Evolutionary conservation across 2,113 vertebrate species (phyloP).

Genomic region (Chloroceryle aenea): DNA sequence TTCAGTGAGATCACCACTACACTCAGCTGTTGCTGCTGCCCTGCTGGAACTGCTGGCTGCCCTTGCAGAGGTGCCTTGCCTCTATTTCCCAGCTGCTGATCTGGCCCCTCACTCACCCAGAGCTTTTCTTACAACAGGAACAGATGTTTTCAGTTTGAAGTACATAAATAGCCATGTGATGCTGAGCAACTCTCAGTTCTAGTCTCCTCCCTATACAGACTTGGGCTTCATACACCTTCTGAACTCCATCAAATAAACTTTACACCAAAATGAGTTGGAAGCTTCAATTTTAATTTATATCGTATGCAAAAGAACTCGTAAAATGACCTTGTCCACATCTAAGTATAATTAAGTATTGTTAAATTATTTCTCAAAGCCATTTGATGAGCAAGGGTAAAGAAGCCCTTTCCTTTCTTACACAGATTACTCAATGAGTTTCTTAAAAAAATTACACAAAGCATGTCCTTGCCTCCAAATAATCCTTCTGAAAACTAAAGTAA

Average conservation of each 20-base stretch:
- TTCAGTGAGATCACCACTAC: neutral
- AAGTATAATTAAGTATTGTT: neutral
- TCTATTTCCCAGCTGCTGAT: neutral
- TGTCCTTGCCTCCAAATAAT: neutral
- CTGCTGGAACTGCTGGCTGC: neutral
- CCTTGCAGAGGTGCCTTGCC: neutral
- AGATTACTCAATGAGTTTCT: neutral
- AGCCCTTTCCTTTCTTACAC: neutral
- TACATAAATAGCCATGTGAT: neutral
- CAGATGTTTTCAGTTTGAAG: neutral
- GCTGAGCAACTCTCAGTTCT: neutral
- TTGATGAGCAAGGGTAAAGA: neutral
- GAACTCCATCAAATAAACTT: neutral
- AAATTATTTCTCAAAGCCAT: neutral
- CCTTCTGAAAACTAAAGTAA: neutral
- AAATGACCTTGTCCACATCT: neutral
- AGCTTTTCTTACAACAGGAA: neutral
- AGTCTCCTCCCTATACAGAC: neutral
- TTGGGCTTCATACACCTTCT: neutral
- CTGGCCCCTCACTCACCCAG: accelerated
- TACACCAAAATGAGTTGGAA: neutral
- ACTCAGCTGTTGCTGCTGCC: neutral
- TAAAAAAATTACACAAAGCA: neutral
- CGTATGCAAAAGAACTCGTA: neutral
- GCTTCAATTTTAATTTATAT: neutral